Conservation (phyloP, 2,888 invertebrate species). For the Melieria omissa region DNA sequence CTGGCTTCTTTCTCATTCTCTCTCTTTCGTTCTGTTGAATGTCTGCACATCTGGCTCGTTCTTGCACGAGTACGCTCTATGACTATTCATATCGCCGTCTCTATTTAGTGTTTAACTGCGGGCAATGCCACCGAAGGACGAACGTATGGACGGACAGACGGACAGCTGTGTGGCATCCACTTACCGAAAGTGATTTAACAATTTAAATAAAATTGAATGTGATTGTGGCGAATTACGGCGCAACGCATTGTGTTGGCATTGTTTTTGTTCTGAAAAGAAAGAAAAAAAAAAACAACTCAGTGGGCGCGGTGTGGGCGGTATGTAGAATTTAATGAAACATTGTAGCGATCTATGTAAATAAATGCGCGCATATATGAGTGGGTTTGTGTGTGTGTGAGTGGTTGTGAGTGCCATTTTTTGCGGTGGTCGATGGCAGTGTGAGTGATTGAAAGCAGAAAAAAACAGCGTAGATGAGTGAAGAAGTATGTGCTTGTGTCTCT, state of each 20-base stretch:
- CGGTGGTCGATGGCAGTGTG: neutral
- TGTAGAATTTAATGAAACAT: slow-evolving; percentile 10
- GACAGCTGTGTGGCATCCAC: no score
- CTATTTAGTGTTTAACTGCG: no score
- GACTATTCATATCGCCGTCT: no score
- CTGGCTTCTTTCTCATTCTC: neutral
- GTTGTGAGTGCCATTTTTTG: slow-evolving; percentile 8
- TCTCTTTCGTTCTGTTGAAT: neutral
- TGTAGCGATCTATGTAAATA: neutral
- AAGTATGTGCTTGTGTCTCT: neutral
- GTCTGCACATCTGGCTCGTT: neutral
- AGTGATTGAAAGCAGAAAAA: neutral
- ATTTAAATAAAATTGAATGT: slow-evolving; percentile 59
- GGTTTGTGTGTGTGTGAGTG: slow-evolving; percentile 1
- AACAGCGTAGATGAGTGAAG: neutral
- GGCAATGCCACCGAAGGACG: no score
- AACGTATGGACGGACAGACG: no score
- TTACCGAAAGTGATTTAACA: slow-evolving; percentile 48
- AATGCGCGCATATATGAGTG: neutral
- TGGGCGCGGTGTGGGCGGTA: neutral
- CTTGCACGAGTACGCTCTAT: neutral
- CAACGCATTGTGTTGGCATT: slow-evolving; percentile 37
- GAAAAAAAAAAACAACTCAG: neutral
- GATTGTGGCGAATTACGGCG: slow-evolving; percentile 52
- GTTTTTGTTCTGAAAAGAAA: slow-evolving; percentile 48